phyloP scores from a whole-genome alignment of 2,888 invertebrate species.

The Diarsia dahlii region DNA sequence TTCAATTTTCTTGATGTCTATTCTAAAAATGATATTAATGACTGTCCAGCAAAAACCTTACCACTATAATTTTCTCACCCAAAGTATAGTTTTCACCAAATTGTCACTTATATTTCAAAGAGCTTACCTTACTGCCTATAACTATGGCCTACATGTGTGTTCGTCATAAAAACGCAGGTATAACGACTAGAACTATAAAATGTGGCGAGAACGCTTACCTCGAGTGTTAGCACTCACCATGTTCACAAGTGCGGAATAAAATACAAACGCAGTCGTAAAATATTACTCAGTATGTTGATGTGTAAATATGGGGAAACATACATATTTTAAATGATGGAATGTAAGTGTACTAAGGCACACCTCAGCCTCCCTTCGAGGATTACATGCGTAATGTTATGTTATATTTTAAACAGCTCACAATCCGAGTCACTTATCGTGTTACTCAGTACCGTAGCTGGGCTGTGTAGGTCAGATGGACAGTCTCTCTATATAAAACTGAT shows the following conservation, averaged over 20 bases:
- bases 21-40: neutral
- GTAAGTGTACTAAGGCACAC: too few species aligned
- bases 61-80: neutral
- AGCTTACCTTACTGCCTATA: neutral
- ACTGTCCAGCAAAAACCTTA: too few species aligned
- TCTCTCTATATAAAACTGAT: too few species aligned
- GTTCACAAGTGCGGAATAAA: constrained; percentile 44
- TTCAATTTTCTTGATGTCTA: neutral
- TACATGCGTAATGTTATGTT: neutral
- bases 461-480: too few species aligned
- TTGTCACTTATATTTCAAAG: constrained; percentile 20
- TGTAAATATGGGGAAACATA: constrained; percentile 1
- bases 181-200: constrained; percentile 49
- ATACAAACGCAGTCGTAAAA: constrained; percentile 44
- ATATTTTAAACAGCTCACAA: neutral
- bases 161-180: constrained; percentile 40
- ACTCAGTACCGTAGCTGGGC: too few species aligned
- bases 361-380: too few species aligned
- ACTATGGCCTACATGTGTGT: constrained; percentile 6
- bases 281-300: constrained; percentile 16
- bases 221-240: constrained; percentile 30
- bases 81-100: neutral
- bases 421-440: too few species aligned
- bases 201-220: constrained; percentile 29
- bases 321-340: neutral